A percentile compares a stretch with the other conserved stretches of the same genome.
Evolutionary conservation across 2,113 vertebrate genomes (phyloP).

Genomic region (Cyanoderma ruficeps): DNA sequence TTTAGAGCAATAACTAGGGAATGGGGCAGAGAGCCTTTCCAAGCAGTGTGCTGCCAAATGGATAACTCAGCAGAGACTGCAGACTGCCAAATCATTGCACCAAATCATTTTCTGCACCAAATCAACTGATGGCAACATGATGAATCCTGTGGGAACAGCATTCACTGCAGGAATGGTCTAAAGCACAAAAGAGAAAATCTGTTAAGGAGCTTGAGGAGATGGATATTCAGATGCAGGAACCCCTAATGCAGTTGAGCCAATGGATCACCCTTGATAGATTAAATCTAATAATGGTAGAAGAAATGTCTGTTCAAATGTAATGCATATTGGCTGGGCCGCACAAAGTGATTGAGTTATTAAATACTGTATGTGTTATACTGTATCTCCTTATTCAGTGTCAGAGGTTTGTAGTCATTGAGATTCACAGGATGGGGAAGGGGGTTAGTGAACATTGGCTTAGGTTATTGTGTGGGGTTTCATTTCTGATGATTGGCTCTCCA

Average conservation of each 20-base stretch:
- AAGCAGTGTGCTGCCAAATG: background rate
- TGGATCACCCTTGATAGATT: constrained; percentile 92
- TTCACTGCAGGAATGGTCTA: constrained; percentile 73
- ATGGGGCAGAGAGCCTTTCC: background rate
- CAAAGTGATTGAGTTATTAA: constrained; percentile 77
- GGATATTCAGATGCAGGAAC: constrained; percentile 90
- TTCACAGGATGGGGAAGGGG: background rate
- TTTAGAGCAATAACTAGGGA: background rate
- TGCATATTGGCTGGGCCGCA: constrained; percentile 78
- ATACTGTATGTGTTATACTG: constrained; percentile 82
- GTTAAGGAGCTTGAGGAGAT: constrained; percentile 89
- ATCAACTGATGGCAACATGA: constrained; percentile 61
- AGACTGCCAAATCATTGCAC: background rate
- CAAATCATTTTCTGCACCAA: constrained; percentile 43
- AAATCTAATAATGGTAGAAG: constrained; percentile 66
- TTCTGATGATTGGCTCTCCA: background rate
- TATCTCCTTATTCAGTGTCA: constrained; percentile 76
- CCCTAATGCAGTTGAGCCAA: constrained; percentile 84
- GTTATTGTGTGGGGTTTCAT: background rate
- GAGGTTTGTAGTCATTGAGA: background rate
- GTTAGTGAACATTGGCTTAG: background rate
- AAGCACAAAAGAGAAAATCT: constrained; percentile 77
- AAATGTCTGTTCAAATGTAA: constrained; percentile 78
- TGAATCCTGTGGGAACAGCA: constrained; percentile 66
- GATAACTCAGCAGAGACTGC: background rate